A percentile compares a stretch with the other conserved stretches of the same genome.
Conservation (phyloP, 2,797 vertebrate species). For the Poeciliopsis gracilis region DNA sequence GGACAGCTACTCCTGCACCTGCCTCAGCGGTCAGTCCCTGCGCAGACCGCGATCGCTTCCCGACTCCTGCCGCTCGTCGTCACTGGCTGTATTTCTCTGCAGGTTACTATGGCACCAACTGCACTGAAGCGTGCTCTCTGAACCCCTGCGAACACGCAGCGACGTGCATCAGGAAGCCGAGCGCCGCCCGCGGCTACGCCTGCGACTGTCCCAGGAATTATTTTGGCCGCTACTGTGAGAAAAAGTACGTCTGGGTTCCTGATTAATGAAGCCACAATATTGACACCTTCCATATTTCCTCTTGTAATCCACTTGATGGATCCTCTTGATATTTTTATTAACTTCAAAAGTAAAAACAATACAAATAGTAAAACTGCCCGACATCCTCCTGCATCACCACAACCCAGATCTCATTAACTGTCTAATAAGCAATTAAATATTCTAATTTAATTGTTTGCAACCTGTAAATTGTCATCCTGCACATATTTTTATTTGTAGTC, state of each 20-base stretch:
- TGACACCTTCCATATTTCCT: neutral
- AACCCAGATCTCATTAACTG: neutral
- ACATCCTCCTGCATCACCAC: neutral
- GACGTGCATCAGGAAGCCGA: slow-evolving; percentile 82
- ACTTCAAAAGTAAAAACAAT: neutral
- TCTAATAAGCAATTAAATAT: neutral
- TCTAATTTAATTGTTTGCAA: neutral
- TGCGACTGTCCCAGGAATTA: slow-evolving; percentile 89
- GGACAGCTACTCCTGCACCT: slow-evolving; percentile 92
- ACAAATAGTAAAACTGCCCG: neutral
- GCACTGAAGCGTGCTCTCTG: slow-evolving; percentile 87
- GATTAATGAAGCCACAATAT: neutral
- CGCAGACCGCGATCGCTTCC: neutral
- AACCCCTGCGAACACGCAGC: slow-evolving; percentile 92
- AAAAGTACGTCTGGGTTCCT: slow-evolving; percentile 75
- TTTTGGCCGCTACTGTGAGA: slow-evolving; percentile 93
- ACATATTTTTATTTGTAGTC: neutral
- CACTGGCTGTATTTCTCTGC: neutral
- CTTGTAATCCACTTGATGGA: neutral
- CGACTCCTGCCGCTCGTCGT: neutral
- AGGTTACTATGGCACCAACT: slow-evolving; percentile 92
- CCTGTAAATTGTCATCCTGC: neutral
- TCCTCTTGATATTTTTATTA: neutral
- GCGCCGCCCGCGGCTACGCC: slow-evolving; percentile 83
- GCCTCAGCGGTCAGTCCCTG: slow-evolving; percentile 82